These are phyloP conservation scores for Luffia ferchaultella DNA, from an alignment of 2,888 invertebrate genomes.

Conservation along the genomic window DNA sequence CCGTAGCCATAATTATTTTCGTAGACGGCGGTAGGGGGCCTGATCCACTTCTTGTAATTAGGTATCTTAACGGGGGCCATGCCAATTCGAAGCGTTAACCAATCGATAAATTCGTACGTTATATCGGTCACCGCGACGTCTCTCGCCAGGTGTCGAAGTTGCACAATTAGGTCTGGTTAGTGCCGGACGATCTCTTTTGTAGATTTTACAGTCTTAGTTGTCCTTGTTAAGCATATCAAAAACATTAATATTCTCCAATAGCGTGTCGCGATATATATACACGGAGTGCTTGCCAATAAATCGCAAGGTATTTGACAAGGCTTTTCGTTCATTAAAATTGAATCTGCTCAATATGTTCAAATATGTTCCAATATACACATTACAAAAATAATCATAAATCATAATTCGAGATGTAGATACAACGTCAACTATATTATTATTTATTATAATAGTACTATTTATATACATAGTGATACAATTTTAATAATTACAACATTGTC, in stretches of 20 bases:
- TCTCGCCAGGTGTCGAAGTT: conserved; percentile 33
- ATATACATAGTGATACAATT: too few relatives aligned
- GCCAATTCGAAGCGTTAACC: conserved; percentile 28
- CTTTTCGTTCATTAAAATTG: neutral
- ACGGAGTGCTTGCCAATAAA: conserved; percentile 43
- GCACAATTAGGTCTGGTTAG: conserved; percentile 34
- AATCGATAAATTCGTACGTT: conserved; percentile 31
- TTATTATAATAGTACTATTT: too few relatives aligned
- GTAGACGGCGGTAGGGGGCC: conserved; percentile 74
- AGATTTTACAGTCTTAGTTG: conserved; percentile 39
- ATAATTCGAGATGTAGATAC: too few relatives aligned
- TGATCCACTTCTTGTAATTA: conserved; percentile 54
- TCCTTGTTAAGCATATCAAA: conserved; percentile 42
- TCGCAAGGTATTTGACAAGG: neutral
- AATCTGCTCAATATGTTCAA: too few relatives aligned
- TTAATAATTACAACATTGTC: too few relatives aligned
- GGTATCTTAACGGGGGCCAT: conserved; percentile 56
- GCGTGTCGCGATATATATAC: conserved; percentile 44
- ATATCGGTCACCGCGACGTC: conserved; percentile 25
- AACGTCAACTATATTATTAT: too few relatives aligned
- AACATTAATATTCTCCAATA: conserved; percentile 46
- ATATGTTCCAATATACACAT: too few relatives aligned
- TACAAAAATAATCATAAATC: too few relatives aligned
- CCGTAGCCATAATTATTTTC: conserved; percentile 86
- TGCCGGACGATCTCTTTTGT: conserved; percentile 43